A percentile compares a stretch with the other conserved stretches of the same genome.
These are phyloP conservation scores for Oikopleura dioica DNA, from an alignment of 23 tunicate species.

Conservation along the genomic window DNA sequence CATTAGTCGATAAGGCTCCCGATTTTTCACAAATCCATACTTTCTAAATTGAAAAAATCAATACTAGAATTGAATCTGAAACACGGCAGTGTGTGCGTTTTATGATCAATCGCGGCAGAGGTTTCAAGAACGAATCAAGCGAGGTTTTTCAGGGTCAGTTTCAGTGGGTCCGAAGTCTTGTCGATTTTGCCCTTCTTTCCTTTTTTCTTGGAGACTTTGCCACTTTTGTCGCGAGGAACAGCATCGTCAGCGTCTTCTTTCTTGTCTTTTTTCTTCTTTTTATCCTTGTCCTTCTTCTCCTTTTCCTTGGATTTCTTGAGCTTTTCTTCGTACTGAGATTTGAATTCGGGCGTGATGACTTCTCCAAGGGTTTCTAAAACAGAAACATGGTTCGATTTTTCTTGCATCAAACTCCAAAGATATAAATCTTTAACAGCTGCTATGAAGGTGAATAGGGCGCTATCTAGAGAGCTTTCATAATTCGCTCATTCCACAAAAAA, in stretches of 20 bases:
- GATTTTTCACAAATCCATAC: background rate
- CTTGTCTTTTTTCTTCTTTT: background rate
- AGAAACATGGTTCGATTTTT: background rate
- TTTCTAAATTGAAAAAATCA: background rate
- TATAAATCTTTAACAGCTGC: no score
- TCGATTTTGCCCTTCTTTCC: background rate
- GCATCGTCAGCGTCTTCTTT: background rate
- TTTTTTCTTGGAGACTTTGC: slow-evolving; percentile 4
- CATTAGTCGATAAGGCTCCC: no score
- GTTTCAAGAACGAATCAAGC: no score
- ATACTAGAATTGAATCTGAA: background rate
- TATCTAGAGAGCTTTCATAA: no score
- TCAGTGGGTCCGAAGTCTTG: background rate
- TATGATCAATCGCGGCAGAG: no score
- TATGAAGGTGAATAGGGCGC: no score
- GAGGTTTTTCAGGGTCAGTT: background rate
- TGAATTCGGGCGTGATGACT: background rate
- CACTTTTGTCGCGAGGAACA: background rate
- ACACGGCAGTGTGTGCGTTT: no score
- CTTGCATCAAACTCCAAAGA: no score
- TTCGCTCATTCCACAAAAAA: no score
- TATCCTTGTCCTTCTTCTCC: slow-evolving; percentile 2
- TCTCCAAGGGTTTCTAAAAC: background rate
- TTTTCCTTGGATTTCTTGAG: background rate
- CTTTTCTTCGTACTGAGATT: background rate